These are phyloP conservation scores for Larimichthys crocea DNA, from an alignment of 2,113 vertebrate genomes.

Conservation along the genomic window DNA sequence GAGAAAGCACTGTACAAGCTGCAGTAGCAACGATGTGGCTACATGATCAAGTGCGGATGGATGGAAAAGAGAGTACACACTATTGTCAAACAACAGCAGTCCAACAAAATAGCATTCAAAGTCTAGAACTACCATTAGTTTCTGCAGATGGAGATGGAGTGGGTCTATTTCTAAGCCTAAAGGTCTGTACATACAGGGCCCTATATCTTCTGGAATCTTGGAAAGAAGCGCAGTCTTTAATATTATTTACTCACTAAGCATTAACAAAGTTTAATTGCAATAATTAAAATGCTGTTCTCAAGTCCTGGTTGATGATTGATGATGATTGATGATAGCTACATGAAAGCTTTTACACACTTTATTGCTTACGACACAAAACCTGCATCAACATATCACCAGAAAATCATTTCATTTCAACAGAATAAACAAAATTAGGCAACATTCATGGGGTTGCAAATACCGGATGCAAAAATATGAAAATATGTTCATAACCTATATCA, in stretches of 20 bases:
- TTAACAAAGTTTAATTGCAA: background rate
- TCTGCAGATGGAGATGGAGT: slow-evolving; percentile 30
- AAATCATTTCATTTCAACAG: background rate
- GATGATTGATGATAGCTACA: background rate
- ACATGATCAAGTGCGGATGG: slow-evolving; percentile 55
- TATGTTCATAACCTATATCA: background rate
- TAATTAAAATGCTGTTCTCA: background rate
- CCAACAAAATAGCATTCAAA: slow-evolving; percentile 29
- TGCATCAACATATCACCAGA: background rate
- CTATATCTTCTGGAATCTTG: background rate
- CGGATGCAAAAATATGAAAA: background rate
- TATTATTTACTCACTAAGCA: background rate
- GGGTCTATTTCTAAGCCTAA: background rate
- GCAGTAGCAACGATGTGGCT: slow-evolving; percentile 33
- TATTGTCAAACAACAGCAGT: slow-evolving; percentile 27
- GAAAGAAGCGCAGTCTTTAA: background rate
- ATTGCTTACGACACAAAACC: background rate
- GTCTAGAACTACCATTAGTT: slow-evolving; percentile 15
- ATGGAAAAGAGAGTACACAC: slow-evolving; percentile 48
- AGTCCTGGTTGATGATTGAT: background rate
- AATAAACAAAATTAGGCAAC: background rate
- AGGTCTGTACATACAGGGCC: background rate
- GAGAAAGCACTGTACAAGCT: background rate
- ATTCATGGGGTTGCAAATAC: background rate
- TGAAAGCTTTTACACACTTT: slow-evolving; percentile 16